Evolutionary conservation across 2,888 invertebrate genomes (phyloP), one percentile per base, ranked within the genome.

Genomic region (Rhimphoctona megacephalus): DNA sequence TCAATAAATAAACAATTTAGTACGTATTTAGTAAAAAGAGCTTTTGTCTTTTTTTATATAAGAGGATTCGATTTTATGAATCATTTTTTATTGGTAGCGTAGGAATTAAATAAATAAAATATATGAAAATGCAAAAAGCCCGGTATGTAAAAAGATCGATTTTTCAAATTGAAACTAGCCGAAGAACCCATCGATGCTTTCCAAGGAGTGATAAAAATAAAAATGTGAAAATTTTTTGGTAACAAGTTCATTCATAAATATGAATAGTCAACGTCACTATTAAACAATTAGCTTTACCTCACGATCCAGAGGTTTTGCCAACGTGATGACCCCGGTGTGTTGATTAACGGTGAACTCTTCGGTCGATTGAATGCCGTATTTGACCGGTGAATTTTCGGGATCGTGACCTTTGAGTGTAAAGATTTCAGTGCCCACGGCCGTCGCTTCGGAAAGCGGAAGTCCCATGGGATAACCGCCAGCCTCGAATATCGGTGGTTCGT

Each of bases 281-380:
- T 46, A 69, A 39, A 57, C 4, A 77, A 66, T 36, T 4, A 67
- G 11, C 14, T 90, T 93, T 94, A 97, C 97, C 96, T 98, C 98
- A 92, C 98, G 96, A 95, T 98, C 98, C 89, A 98, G 95, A 0
- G 97, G 96, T 92, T 97, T 96, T 19, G 96, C 96, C 57, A 98
- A 95, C 0, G 96, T 97, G 76, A 98, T 97, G 86, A 97, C 96
- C 14, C 98, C 98, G 2, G 97, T 96, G 66, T 95, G 95, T 17
- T 97, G 95, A 94, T 98, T 96, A 14, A 98, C 98, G 86, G 95
- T 95, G 91, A 98, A 97, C 92, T 97, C 96, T 94, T 98, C 97
- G 4, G 98, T 98, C 39, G 98, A 98, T 87, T 97, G 96, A 83
- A 98, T 95, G 76, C 97, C 97, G 93, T 95, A 96, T 90, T 96